Evolutionary conservation across 2,113 vertebrate species (phyloP), one percentile per base, ranked within the genome.

Genomic region (Ammodytes marinus): DNA sequence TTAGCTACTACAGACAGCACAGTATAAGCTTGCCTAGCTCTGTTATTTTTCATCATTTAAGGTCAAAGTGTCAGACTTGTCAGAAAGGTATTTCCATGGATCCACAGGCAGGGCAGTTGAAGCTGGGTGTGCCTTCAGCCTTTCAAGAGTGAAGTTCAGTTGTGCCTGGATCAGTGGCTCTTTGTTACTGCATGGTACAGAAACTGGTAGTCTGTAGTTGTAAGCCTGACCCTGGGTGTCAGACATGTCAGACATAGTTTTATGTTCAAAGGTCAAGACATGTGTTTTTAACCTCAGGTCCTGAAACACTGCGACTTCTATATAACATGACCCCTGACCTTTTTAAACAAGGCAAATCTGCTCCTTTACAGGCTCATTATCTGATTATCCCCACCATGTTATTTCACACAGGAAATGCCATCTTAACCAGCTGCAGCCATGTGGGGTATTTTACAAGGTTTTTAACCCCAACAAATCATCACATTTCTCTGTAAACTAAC

Each of bases 401-500:
- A 84, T 89, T 80, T 85, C 79, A 86, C 80, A 77, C 83, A 90
- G 89, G 50, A 92, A 89, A 82, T 67, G 4, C 65, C 54, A 53
- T 70, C 54, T 74, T 69, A 85, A 80, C 77, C 77, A 64, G 43
- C 54, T 42, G 64, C 55, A 15, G 58, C 64, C 61, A 59, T 71
- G 69, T 79, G 86, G 78, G 86, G 66, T 83, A 58, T 80, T 91
- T 82, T 81, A 84, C 69, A 11, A 71, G 80, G 69, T 52, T 89
- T 69, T 67, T 88, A 79, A 90, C 86, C 77, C 63, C 74, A 79
- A 77, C 81, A 86, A 84, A 86, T 84, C 87, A 86, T 87, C 80
- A 86, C 78, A 77, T 83, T 83, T 84, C 57, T 74, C 70, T 60
- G 27, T 27, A 27, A 66, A 89, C 86, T 80, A 64, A 37, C 40